Base-by-base conservation (phyloP, 2,888 invertebrate genomes). In the Pherbina coryleti region DNA sequence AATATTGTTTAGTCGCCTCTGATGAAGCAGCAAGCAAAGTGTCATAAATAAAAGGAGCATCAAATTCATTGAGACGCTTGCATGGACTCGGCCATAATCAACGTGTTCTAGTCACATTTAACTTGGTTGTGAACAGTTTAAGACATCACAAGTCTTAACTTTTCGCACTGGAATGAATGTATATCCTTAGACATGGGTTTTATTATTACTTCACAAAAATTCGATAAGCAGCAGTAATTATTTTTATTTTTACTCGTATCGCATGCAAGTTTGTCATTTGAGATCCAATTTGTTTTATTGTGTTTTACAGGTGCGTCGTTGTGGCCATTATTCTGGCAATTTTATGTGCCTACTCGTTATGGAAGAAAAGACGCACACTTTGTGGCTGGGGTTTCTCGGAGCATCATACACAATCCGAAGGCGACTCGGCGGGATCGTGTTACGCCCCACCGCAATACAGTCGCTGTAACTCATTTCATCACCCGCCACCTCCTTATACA, bases 391-490 rank as follows among this genome's bases (percentile, higher is more conserved):
- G 91, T 86, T 89, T 90, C 72, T 87, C 89, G 78, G 93, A 93
- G 82, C 90, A 88, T 53, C 88, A 87, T 69, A 82, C 92, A 69
- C 91, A 92, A 81, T 95, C 95, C 0, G 95, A 95, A 84, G 93
- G 93, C 34, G 95, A 95, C 88, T 95, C 94, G 0, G 93, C 95
- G 4, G 94, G 95, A 55, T 95, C 95, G 0, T 94, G 94, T 85
- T 96, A 95, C 89, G 94, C 94, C 0, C 96, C 96, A 9, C 96
- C 96, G 0, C 94, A 95, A 84, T 96, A 96, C 88, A 95, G 95
- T 87, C 93, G 95, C 86, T 96, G 96, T 86, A 94, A 94, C 79
- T 95, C 95, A 78, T 94, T 96, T 87, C 94, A 95, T 85, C 95
- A 94, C 87, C 93, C 94, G 2, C 96, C 96, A 37, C 95, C 95